Evolutionary conservation across 1,140 invertebrate species (phyloP), one percentile per base, ranked within the genome.

Genomic region (Eriocheir sinensis): DNA sequence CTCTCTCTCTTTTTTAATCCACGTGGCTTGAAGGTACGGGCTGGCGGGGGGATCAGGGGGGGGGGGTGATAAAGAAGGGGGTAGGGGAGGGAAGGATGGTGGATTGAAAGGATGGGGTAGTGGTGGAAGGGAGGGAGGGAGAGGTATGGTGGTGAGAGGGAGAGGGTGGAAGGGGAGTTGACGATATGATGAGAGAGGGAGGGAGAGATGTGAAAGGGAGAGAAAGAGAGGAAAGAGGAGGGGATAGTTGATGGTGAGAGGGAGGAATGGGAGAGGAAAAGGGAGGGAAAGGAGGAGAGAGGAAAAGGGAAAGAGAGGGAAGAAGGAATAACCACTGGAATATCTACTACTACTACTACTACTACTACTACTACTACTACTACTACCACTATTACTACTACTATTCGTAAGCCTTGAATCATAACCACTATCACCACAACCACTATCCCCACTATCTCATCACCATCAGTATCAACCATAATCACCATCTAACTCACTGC

Each of bases 271-370:
- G 83, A 86, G 21, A 85, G 30, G 38, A 30, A 85, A 40, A 32
- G 81, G 32, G 81, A 40, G 81, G 81, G 38, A 85, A 27, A 85
- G 27, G 15, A 38, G 27, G 83, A 6, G 83, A 38, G 12, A 48
- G 44, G 79, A 38, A 91, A 72, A 79, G 60, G 40, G 60, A 91
- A 38, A 48, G 90, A 91, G 90, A 91, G 90, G 41, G 90, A 91
- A 72, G 41, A 38, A 81, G 90, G 80, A 34, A 79, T 27, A 53
- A 53, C 48, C 48, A 53, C 48, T 9, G 21, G 1, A 9, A 53
- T 21, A 9, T 1, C 48, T 21, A 9, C 48, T 21, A 53, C 48
- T 21, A 53, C 48, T 0, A 53, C 48, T 21, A 53, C 48, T 21
- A 53, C 8, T 21, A 12, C 48, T 3, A 9, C 48, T 21, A 3